Base-by-base conservation (phyloP, 2,888 invertebrate species). In the Zele albiditarsus region DNA sequence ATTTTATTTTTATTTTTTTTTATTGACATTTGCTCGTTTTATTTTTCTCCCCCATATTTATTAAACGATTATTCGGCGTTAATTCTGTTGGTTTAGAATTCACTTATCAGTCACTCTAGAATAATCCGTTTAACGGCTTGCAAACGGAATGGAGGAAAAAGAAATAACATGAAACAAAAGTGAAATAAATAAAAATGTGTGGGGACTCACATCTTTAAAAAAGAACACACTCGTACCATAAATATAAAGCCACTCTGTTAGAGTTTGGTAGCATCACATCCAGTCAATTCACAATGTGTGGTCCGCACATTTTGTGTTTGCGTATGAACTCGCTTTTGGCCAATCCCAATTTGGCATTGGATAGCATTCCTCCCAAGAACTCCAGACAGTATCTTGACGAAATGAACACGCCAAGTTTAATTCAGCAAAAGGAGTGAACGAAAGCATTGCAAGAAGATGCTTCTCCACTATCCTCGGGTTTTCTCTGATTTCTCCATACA, bases 351-450 rank as follows among this genome's bases (percentile, higher is more conserved):
- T 81, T 81, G 81, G 82, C 78, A 71, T 78, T 75, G 80, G 77
- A 76, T 80, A 75, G 77, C 80, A 82, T 82, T 82, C 82, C 79
- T 79, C 78, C 70, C 73, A 62, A 78, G 77, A 79, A 80, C 75
- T 78, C 76, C 46, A 74, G 73, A 77, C 75, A 75, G 73, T 16
- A 31, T 33, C 46, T 10, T 27, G 20, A 42, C 67, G 12, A 38
- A 20, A 49, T 31, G 25, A 66, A 42, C 46, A 46, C n/a, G 4
- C 46, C n/a, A 46, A 46, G n/a, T 46, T 46, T 46, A 46, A 46
- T 60, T 25, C 25, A 12, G 16, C 20, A 27, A 62, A 31, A n/a
- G 31, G 16, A 62, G 12, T 12, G 33, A n/a, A 23, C 2, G 20
- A 20, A 6, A 33, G 8, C 5, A n/a, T 2, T 6, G 25, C 62